These are phyloP conservation scores for Centropyge bicolor DNA, from an alignment of 2,797 vertebrate genomes.

Conservation along the genomic window DNA sequence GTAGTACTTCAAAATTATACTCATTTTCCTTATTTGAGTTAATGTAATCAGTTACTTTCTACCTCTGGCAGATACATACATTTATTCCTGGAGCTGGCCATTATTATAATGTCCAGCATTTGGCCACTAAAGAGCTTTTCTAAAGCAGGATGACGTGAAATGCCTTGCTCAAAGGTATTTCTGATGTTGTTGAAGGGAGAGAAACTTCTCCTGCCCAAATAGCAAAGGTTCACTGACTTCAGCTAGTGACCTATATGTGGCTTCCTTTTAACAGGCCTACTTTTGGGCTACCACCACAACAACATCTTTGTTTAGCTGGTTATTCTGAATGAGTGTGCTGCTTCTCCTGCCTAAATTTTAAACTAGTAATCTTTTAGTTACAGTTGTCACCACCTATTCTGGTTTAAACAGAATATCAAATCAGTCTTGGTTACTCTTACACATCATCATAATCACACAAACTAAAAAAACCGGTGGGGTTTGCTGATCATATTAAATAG, in stretches of 20 bases:
- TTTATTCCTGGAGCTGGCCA: too few species aligned
- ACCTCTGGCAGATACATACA: background rate
- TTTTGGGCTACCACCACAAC: background rate
- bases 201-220: background rate
- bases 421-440: background rate
- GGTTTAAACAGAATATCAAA: background rate
- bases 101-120: background rate
- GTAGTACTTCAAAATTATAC: background rate
- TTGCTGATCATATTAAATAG: background rate
- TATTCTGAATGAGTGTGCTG: background rate
- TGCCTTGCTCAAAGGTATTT: background rate
- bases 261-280: background rate
- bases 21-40: background rate
- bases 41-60: background rate
- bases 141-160: background rate
- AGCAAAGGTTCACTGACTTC: background rate
- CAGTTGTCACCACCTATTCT: background rate
- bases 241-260: background rate
- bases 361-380: background rate
- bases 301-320: background rate
- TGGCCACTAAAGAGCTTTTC: background rate
- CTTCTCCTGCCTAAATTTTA: background rate
- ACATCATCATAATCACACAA: background rate
- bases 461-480: background rate
- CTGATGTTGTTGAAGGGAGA: background rate